Base-by-base conservation (phyloP, 2,888 invertebrate genomes). In the Griposia aprilina region DNA sequence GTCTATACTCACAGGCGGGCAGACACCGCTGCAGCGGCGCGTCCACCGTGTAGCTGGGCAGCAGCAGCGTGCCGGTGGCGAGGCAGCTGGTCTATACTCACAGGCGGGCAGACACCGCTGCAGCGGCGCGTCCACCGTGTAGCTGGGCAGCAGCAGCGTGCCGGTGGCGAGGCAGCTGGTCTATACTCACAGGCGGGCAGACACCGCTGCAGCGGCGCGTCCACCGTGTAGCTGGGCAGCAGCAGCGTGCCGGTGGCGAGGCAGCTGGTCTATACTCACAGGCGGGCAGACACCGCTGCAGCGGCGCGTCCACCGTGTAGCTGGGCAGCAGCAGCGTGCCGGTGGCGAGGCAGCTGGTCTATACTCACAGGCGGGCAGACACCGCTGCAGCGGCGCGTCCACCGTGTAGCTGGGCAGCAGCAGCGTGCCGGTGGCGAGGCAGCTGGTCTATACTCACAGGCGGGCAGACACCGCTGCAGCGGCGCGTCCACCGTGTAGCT, bases 91-190 rank as follows among this genome's bases (percentile, higher is more conserved):
- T 50, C 20, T 50, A 20, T 45, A 92, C 93, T 89, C 92, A 98
- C 98, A 94, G 89, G 98, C 97, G 41, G 98, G 98, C 87, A 98
- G 94, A 17, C 98, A 98, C 84, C 97, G 97, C 91, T 97, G 97
- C 81, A 97, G 97, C 71, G 98, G 96, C 87, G 97, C 97, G 86
- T 97, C 97, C 87, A 97, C 97, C n/a, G 98, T 97, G 93, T 98
- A 98, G 62, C 98, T 97, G 13, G 98, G 98, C 90, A 98, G 96
- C 89, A 98, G 97, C 87, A 98, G 92, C 48, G 97, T 97, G 80
- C 97, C 97, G 70, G 97, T 97, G 55, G 98, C 97, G 26, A 98
- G 95, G 83, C 97, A 97, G 87, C 97, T 93, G 84, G 97, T 50
- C 20, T 50, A 20, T 45, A 92, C 93, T 89, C 92, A 98, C 98